Conservation (phyloP, 2,888 invertebrate genomes). For the Sinopyrophorus schimmeli region DNA sequence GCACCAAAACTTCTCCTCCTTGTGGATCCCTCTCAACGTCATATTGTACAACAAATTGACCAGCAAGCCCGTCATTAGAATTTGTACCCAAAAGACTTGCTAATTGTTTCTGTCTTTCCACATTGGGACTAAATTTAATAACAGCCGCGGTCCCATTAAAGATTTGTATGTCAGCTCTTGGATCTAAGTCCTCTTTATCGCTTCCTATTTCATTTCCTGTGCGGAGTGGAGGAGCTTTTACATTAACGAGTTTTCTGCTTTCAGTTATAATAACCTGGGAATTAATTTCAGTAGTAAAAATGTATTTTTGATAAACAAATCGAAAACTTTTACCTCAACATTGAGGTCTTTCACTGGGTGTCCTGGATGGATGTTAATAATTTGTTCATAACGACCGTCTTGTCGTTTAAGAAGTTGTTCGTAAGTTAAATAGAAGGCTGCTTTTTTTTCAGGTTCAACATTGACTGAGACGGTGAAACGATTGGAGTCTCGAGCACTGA, state of each 20-base stretch:
- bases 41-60: constrained; percentile 72
- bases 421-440: constrained; percentile 72
- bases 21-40: constrained; percentile 65
- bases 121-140: constrained; percentile 63
- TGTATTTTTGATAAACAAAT: background rate
- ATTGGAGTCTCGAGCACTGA: constrained; percentile 71
- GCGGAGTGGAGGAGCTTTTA: constrained; percentile 67
- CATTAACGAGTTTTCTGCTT: constrained; percentile 61
- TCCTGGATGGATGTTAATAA: constrained; percentile 70
- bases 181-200: constrained; percentile 56
- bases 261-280: constrained; percentile 64
- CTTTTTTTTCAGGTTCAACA: constrained; percentile 64
- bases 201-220: constrained; percentile 67
- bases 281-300: constrained; percentile 9
- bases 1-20: constrained; percentile 64
- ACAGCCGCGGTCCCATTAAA: constrained; percentile 41
- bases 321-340: constrained; percentile 54
- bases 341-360: constrained; percentile 66
- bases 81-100: constrained; percentile 51
- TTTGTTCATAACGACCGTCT: constrained; percentile 68
- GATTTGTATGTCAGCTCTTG: constrained; percentile 44
- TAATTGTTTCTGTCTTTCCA: constrained; percentile 62
- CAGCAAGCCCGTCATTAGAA: constrained; percentile 59
- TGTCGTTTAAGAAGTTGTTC: constrained; percentile 69
- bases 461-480: constrained; percentile 71